Conservation (phyloP, 2,797 vertebrate genomes). For the Helostoma temminkii region DNA sequence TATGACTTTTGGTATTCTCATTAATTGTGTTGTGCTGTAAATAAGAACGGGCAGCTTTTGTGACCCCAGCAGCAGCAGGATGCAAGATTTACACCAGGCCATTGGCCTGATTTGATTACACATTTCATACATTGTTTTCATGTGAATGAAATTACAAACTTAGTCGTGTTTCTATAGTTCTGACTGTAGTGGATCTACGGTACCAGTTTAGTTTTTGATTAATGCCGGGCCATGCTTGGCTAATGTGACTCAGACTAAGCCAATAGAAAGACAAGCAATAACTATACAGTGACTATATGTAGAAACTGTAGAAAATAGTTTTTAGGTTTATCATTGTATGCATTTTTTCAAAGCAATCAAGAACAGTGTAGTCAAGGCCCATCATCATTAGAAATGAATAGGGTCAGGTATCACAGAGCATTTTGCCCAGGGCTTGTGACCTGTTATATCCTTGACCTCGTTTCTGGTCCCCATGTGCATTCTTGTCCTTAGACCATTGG, state of each 20-base stretch:
- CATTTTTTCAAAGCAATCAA: slow-evolving; percentile 60
- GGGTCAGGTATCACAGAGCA: slow-evolving; percentile 65
- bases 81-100: slow-evolving; percentile 25
- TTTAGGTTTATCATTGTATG: slow-evolving; percentile 51
- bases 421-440: slow-evolving; percentile 69
- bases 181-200: neutral
- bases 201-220: slow-evolving; percentile 16
- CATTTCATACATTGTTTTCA: slow-evolving; percentile 15
- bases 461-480: slow-evolving; percentile 82
- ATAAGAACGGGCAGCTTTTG: slow-evolving; percentile 81
- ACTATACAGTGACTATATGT: neutral
- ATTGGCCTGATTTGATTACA: slow-evolving; percentile 50
- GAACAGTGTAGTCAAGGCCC: slow-evolving; percentile 28
- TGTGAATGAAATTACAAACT: slow-evolving; percentile 11
- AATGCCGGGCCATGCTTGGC: no score
- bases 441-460: slow-evolving; percentile 68
- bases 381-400: slow-evolving; percentile 74
- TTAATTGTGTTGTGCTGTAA: slow-evolving; percentile 86
- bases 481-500: slow-evolving; percentile 75
- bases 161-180: slow-evolving; percentile 16
- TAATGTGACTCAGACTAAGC: no score
- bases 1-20: slow-evolving; percentile 70
- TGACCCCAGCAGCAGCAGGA: slow-evolving; percentile 57
- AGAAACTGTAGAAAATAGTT: slow-evolving; percentile 11
- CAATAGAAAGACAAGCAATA: no score